Evolutionary conservation across 2,888 invertebrate species (phyloP), one percentile per base, ranked within the genome.

Genomic region (Rotaria macrura): DNA sequence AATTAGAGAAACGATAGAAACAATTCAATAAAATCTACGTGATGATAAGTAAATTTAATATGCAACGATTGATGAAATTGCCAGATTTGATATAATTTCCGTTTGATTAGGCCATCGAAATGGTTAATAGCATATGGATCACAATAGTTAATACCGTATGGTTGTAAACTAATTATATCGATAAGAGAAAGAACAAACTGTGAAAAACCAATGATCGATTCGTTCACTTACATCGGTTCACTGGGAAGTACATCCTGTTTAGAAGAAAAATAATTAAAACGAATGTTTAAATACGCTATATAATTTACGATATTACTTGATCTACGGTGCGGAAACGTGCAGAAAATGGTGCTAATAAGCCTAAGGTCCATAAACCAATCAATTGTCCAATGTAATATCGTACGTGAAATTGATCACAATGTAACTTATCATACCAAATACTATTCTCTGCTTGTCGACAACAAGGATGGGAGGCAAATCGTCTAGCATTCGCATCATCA

Each of bases 381-480:
- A 74, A 40, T 40, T 40, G 74, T 25, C 40, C 38, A 10, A 74
- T 40, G 25, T 74, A 40, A 74, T 74, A 40, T 23, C 74, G 74
- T 74, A 40, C 1, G 20, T 74, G 38, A 40, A 40, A 74, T 25
- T 74, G 74, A 74, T 74, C 74, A 38, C 40, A 40, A 38, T 74
- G 74, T 25, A 74, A 74, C 40, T 74, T 74, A 40, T 74, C 74
- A 40, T 74, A 74, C 74, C 74, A 74, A 10, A 74, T 74, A 74
- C 40, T 74, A 40, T 38, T 40, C 20, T 40, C 40, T 38, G 74
- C 40, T 40, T 74, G 74, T 40, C 74, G 4, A 74, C 74, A 74
- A 74, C 74, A 74, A 20, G 74, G 74, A 40, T 74, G 74, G 9
- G 38, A 38, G 40, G 40, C 40, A 40, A 74, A 74, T 74, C 74